phyloP scores from a whole-genome alignment of 2,113 vertebrate genomes.

The Calypte anna region DNA sequence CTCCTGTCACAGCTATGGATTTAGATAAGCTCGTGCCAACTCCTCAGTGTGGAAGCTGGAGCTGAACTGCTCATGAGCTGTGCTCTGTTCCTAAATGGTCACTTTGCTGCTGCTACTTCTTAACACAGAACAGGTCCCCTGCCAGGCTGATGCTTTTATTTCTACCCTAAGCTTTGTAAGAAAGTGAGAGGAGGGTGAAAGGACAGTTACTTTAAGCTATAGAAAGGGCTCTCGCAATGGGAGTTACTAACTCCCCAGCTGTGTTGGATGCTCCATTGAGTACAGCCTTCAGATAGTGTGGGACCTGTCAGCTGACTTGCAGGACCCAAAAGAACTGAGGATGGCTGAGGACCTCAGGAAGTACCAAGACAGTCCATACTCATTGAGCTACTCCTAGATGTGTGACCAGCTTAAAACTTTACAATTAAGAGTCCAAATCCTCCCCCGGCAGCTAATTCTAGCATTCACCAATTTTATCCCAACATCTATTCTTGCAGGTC shows the following conservation, averaged over 20 bases:
- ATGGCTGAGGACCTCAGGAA: not conserved
- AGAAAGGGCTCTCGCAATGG: not conserved
- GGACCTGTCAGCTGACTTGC: not conserved
- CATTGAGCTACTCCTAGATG: not conserved
- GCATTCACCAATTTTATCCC: not conserved
- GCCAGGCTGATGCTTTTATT: too few relatives aligned
- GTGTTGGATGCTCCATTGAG: fast-evolving
- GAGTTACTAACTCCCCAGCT: not conserved
- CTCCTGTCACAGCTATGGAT: too few relatives aligned
- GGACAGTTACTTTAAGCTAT: not conserved
- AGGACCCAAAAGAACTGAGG: not conserved
- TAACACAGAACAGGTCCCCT: too few relatives aligned
- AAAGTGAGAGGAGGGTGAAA: too few relatives aligned
- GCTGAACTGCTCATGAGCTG: too few relatives aligned
- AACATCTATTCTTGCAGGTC: not conserved
- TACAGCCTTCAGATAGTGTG: not conserved
- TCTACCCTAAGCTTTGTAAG: too few relatives aligned
- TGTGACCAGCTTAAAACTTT: not conserved
- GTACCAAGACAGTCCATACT: not conserved
- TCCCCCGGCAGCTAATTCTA: not conserved
- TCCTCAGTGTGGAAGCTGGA: too few relatives aligned
- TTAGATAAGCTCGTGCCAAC: too few relatives aligned
- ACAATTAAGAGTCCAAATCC: not conserved
- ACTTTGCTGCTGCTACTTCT: too few relatives aligned
- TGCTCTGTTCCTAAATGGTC: too few relatives aligned